Percentiles rank a stretch among this genome's conserved stretches.
Evolutionary conservation across 2,888 invertebrate species (phyloP).

Genomic region (Callyntrura sp.): DNA sequence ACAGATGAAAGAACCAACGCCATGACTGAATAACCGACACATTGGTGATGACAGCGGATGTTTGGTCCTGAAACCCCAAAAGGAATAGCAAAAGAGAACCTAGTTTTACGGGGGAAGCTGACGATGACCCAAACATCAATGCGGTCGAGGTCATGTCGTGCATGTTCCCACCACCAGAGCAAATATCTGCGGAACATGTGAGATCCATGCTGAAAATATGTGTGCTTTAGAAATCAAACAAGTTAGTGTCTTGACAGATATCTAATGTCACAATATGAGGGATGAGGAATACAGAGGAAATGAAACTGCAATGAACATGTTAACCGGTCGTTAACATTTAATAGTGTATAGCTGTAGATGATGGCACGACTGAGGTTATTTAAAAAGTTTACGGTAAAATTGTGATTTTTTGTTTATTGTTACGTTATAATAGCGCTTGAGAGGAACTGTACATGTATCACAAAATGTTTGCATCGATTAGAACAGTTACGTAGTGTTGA

Average conservation of each 20-base stretch:
- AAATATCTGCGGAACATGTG: constrained; percentile 28
- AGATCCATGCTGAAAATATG: constrained; percentile 45
- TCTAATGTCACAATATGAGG: neutral
- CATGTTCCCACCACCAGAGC: neutral
- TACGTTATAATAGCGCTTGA: neutral
- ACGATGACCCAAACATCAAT: constrained; percentile 3
- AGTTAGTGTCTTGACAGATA: neutral
- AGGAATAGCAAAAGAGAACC: constrained; percentile 37
- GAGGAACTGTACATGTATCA: neutral
- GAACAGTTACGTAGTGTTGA: constrained; percentile 65
- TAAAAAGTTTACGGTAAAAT: neutral
- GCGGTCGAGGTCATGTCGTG: neutral
- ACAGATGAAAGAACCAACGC: constrained; percentile 68
- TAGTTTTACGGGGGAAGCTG: neutral
- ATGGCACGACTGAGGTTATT: neutral
- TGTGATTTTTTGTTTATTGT: constrained; percentile 35
- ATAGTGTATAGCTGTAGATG: neutral
- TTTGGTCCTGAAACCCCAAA: constrained; percentile 23
- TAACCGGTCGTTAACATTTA: neutral
- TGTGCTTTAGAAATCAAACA: too few species aligned
- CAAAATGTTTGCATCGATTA: constrained; percentile 70
- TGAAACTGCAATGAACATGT: neutral
- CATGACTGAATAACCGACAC: constrained; percentile 69
- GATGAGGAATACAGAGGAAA: neutral
- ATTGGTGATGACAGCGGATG: constrained; percentile 51